Conservation (phyloP, 2,113 vertebrate species). For the Lepus timidus region DNA sequence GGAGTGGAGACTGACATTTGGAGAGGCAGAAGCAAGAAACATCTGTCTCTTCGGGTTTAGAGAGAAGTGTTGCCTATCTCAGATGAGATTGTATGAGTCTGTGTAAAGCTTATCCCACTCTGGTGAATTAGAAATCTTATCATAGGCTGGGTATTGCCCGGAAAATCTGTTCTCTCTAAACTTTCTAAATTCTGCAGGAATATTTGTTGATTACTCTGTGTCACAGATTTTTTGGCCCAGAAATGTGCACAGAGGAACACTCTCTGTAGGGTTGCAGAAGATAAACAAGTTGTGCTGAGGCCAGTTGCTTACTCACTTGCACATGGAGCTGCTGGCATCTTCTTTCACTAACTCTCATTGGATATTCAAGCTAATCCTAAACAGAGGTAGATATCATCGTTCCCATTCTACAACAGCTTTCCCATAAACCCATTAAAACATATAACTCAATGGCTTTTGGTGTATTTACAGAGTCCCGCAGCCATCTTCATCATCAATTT, state of each 20-base stretch:
- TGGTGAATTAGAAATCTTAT: not conserved
- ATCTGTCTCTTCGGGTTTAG: not conserved
- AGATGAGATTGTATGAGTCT: not conserved
- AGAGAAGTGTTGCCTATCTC: not conserved
- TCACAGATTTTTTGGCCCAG: not conserved
- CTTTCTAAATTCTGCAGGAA: not conserved
- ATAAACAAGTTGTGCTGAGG: not conserved
- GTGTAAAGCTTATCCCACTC: not conserved
- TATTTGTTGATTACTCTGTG: not conserved
- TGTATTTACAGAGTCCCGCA: not conserved
- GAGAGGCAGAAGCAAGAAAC: not conserved
- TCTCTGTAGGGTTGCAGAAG: not conserved
- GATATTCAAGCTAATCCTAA: not conserved
- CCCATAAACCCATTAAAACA: not conserved
- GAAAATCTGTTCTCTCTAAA: not conserved
- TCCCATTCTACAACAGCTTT: no score
- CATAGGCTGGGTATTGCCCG: not conserved
- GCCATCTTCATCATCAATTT: not conserved
- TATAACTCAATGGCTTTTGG: not conserved
- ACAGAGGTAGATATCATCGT: no score
- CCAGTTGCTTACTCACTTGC: not conserved
- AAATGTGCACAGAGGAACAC: not conserved
- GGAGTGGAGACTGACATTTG: not conserved
- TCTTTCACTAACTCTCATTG: not conserved
- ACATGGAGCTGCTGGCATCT: fast-evolving